Percentiles rank a stretch among this genome's conserved stretches.
Evolutionary conservation across 2,113 vertebrate species (phyloP).

Genomic region (Melospiza melodia): DNA sequence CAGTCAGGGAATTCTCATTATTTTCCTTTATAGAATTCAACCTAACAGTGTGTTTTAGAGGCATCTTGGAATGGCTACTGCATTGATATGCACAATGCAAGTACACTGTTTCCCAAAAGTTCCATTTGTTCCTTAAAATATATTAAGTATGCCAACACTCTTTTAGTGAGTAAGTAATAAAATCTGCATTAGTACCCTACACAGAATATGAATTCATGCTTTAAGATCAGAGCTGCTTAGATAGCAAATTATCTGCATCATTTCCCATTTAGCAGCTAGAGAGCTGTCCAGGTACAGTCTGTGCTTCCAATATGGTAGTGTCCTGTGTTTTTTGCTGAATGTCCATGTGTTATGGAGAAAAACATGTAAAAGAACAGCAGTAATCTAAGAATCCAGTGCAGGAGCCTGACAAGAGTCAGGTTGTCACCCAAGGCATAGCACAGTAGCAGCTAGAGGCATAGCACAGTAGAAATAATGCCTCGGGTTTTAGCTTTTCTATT

Average conservation of each 20-base stretch:
- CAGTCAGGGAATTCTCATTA: background rate
- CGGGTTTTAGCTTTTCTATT: background rate
- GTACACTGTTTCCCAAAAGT: conserved; percentile 3
- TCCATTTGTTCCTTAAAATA: conserved; percentile 54
- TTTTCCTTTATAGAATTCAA: background rate
- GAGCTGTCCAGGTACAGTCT: conserved; percentile 54
- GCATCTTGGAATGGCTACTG: background rate
- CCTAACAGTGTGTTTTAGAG: background rate
- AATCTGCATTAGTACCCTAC: conserved; percentile 48
- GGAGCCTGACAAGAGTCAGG: background rate
- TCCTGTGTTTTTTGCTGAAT: conserved; percentile 42
- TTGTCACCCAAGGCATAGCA: background rate
- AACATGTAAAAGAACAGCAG: background rate
- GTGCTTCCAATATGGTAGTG: background rate
- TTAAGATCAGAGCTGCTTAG: conserved; percentile 60
- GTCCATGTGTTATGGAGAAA: background rate
- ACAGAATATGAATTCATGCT: conserved; percentile 48
- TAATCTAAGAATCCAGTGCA: background rate
- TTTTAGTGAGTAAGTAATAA: conserved; percentile 56
- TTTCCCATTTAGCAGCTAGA: conserved; percentile 55
- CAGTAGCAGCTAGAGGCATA: background rate
- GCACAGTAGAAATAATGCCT: background rate
- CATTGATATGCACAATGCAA: conserved; percentile 15
- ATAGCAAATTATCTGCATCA: conserved; percentile 67
- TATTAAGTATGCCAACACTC: background rate